These are phyloP conservation scores for Haliclystus octoradiatus DNA, from an alignment of 30 jellyfish, hydroid and myxozoan genomes.

Conservation along the genomic window DNA sequence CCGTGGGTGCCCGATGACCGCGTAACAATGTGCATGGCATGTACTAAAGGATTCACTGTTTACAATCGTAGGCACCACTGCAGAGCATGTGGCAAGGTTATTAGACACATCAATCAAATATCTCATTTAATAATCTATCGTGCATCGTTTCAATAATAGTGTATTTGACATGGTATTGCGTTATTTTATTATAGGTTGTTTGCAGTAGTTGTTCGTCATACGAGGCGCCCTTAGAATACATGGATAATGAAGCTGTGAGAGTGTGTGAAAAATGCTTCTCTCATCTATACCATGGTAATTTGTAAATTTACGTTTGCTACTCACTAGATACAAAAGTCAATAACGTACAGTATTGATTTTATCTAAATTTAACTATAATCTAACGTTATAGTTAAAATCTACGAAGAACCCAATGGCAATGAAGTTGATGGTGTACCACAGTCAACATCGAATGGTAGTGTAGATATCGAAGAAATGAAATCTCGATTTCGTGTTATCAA, in stretches of 20 bases:
- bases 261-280: constrained; percentile 75
- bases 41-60: constrained; percentile 49
- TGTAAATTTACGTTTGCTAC: no score
- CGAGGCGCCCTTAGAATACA: constrained; percentile 81
- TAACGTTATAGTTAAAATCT: not conserved
- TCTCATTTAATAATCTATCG: no score
- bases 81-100: constrained; percentile 93
- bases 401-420: not conserved
- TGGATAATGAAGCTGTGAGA: constrained; percentile 66
- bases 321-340: no score
- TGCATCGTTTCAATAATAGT: no score
- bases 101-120: not conserved
- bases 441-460: not conserved
- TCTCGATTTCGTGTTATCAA: not conserved
- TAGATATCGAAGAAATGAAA: not conserved
- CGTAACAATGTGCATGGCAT: constrained; percentile 80
- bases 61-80: constrained; percentile 91
- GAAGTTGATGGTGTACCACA: constrained; percentile 1
- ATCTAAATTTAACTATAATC: no score
- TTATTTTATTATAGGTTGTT: constrained; percentile 45
- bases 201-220: constrained; percentile 81
- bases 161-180: not conserved
- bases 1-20: constrained; percentile 97
- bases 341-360: no score
- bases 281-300: constrained; percentile 10